Evolutionary conservation across 2,888 invertebrate genomes (phyloP), one percentile per base, ranked within the genome.

Genomic region (Rhagonycha fulva): DNA sequence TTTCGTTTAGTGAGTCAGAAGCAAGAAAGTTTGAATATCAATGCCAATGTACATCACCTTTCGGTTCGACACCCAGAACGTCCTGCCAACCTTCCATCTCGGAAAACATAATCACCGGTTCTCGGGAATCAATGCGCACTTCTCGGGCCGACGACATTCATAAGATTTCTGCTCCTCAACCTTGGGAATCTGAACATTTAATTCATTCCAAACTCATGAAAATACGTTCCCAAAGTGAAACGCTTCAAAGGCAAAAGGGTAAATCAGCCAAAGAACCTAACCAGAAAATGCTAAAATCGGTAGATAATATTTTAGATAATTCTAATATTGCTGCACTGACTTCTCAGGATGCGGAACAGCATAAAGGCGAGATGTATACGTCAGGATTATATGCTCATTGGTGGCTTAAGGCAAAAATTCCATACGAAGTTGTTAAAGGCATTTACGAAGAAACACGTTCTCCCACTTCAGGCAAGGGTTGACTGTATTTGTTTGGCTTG

Each of bases 351-450:
- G 75, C 76, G 30, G 89, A 88, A 82, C 85, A 86, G 72, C 87
- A 88, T 80, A 86, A 88, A 80, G 89, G 89, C 82, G 87, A 91
- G 87, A 89, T 93, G 85, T 96, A 93, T 88, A 94, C 93, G 77
- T 95, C 95, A 68, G 95, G 95, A 84, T 90, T 96, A 88, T 96
- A 96, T 88, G 96, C 95, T 80, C 96, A 96, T 89, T 96, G 96
- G 96, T 96, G 96, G 95, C 93, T 96, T 90, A 96, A 96, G 91
- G 95, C 94, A 86, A 93, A 94, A 85, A 90, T 95, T 86, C 94
- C 94, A 80, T 91, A 90, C 82, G 90, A 89, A 83, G 91, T 92
- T 88, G 89, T 88, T 79, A 85, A 83, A 77, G 88, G 87, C 69
- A 88, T 88, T 83, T 86, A 87, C 78, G 83, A 87, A 83, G 87